A percentile compares a stretch with the other conserved stretches of the same genome.
These are phyloP conservation scores for Hormaphis cornu DNA, from an alignment of 1,140 invertebrate genomes.

Conservation along the genomic window DNA sequence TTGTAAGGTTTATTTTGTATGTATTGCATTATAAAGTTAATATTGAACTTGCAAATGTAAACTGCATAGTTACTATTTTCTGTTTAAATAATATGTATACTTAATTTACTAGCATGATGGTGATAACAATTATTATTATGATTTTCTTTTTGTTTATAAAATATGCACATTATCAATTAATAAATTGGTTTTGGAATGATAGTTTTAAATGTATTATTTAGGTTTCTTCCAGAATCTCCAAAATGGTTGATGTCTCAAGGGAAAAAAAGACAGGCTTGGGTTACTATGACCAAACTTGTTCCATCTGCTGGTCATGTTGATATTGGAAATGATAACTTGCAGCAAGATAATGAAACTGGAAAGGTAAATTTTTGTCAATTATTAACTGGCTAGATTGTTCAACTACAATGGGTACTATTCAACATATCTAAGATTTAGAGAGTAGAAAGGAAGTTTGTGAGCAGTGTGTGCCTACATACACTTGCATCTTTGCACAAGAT, in stretches of 20 bases:
- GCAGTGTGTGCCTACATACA: too few species aligned
- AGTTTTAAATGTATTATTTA: constrained; percentile 31
- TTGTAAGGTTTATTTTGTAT: too few species aligned
- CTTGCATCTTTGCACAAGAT: too few species aligned
- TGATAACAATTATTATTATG: neutral
- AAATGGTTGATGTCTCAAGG: constrained; percentile 44
- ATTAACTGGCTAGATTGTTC: neutral
- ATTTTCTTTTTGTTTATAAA: constrained; percentile 29
- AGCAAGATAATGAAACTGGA: neutral
- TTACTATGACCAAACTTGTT: constrained; percentile 37
- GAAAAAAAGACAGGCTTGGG: constrained; percentile 40
- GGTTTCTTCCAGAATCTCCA: constrained; percentile 46
- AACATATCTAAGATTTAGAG: too few species aligned
- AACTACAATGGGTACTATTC: too few species aligned
- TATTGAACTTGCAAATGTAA: too few species aligned
- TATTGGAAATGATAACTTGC: neutral
- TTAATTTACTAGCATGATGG: too few species aligned
- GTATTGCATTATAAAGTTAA: too few species aligned
- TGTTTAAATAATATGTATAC: too few species aligned
- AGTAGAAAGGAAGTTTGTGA: too few species aligned
- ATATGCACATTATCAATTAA: constrained; percentile 14
- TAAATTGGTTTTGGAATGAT: neutral
- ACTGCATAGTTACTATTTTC: too few species aligned
- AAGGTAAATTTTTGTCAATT: neutral
- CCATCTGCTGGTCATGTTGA: neutral